Base-by-base conservation (phyloP, 2,888 invertebrate species). In the Argyra leucocephala region DNA sequence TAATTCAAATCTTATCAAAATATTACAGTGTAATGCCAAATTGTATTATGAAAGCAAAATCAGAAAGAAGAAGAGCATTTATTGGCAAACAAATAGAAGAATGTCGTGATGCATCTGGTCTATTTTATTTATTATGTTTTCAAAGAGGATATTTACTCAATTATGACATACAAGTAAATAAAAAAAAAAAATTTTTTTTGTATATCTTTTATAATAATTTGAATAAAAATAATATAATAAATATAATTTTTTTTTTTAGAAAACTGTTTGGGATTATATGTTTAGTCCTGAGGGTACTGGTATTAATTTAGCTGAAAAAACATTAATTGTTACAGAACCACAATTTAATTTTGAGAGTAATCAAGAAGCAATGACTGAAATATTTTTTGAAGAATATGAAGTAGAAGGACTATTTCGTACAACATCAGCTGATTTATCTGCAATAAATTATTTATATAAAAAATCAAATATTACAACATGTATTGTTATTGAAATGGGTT, bases 31-130 rank as follows among this genome's bases (percentile, higher is more conserved):
- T 91, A 21, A 84, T 95, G 63, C 96, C 97, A 0, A 99, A 99
- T 80, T 95, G 93, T 74, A 92, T 99, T 31, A 94, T 96, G 86
- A 99, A 99, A 83, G 96, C 96, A 0, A 98, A 97, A 80, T 94
- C 93, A 64, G 98, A 99, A 79, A 82, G 96, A 64, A 87, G 96
- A 12, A 84, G 98, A 60, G 89, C 94, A 0, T 99, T 97, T 78
- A 86, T 99, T 65, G 97, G 91, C 0, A 88, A 90, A 73, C 97
- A 99, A 82, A 89, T 99, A 21, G 93, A 97, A 68, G 97, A 98
- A 71, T 98, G 98, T 75, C 84, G 96, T 26, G 99, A 99, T 76
- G 89, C 93, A 1, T 96, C 97, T 0, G 94, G 96, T 0, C 81
- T 99, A 1, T 99, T 89, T 78, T 99, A 93, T 76, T 88, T 96